These are phyloP conservation scores for Listrodromus nycthemerus DNA, from an alignment of 2,888 invertebrate species.

Conservation along the genomic window DNA sequence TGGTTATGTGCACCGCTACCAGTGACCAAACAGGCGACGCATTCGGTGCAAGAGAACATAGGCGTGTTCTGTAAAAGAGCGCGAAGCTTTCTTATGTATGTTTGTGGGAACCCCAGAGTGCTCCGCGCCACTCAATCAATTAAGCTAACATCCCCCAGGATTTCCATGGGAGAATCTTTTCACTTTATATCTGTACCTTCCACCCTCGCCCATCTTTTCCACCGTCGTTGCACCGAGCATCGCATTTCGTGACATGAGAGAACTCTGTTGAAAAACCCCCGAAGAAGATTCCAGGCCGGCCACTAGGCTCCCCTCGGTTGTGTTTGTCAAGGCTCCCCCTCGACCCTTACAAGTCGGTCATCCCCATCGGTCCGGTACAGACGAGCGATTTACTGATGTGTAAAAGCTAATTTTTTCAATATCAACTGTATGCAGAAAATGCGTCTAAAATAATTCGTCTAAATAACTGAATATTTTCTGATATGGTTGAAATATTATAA, in stretches of 20 bases:
- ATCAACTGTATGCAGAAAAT: too few species aligned
- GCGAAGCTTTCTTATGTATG: slow-evolving; percentile 8
- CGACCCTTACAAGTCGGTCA: background rate
- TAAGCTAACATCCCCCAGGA: slow-evolving; percentile 77
- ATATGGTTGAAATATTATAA: too few species aligned
- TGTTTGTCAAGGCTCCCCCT: background rate
- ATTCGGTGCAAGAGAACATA: slow-evolving; percentile 15
- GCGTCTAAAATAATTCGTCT: too few species aligned
- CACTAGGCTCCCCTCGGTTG: background rate
- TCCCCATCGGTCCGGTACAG: background rate
- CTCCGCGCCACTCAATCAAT: slow-evolving; percentile 80
- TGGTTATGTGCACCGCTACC: slow-evolving; percentile 4
- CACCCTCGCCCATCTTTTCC: slow-evolving; percentile 35
- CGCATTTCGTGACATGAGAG: slow-evolving; percentile 55
- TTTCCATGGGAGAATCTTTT: slow-evolving; percentile 65
- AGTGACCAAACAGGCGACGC: slow-evolving; percentile 18
- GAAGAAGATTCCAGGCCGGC: slow-evolving; percentile 8
- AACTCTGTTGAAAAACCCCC: slow-evolving; percentile 51
- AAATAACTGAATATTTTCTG: too few species aligned
- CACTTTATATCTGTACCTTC: slow-evolving; percentile 35
- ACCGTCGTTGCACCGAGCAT: slow-evolving; percentile 40
- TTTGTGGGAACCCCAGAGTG: slow-evolving; percentile 54
- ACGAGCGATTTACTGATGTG: too few species aligned
- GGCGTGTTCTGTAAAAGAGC: background rate
- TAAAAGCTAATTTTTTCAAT: too few species aligned